phyloP scores from a whole-genome alignment of 2,888 invertebrate genomes.

The Diabrotica balteata region DNA sequence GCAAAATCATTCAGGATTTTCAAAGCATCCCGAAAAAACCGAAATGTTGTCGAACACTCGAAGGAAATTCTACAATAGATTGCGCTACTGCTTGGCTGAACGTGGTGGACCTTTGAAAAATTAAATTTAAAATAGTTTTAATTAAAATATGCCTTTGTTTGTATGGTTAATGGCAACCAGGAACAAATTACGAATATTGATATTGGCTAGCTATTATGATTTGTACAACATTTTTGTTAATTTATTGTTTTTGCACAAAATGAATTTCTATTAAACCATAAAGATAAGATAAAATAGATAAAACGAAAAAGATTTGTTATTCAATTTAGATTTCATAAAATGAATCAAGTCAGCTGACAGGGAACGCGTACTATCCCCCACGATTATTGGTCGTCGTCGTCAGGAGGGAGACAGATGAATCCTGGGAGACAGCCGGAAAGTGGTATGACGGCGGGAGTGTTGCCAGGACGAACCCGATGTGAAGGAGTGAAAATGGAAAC shows the following conservation, averaged over 20 bases:
- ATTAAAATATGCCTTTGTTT: too few species aligned
- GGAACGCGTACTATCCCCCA: conserved; percentile 24
- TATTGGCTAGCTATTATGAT: too few species aligned
- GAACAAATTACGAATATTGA: too few species aligned
- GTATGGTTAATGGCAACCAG: too few species aligned
- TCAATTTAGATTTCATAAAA: conserved; percentile 31
- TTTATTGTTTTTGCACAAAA: background rate
- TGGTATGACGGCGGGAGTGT: conserved; percentile 29
- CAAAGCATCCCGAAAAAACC: too few species aligned
- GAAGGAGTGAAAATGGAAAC: conserved; percentile 19
- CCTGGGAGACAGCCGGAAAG: conserved; percentile 35
- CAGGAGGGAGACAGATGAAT: conserved; percentile 29
- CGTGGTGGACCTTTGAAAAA: too few species aligned
- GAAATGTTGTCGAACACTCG: too few species aligned
- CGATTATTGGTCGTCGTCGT: conserved; percentile 31
- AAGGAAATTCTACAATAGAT: too few species aligned
- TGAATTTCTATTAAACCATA: background rate
- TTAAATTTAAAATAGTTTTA: too few species aligned
- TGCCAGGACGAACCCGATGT: conserved; percentile 37
- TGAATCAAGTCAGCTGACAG: conserved; percentile 38
- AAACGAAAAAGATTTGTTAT: conserved; percentile 17
- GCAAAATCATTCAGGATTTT: too few species aligned
- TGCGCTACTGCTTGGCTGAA: too few species aligned
- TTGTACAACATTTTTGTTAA: too few species aligned
- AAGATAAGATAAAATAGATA: conserved; percentile 1